Conservation (phyloP, 2,888 invertebrate species). For the Anarsia innoxiella region DNA sequence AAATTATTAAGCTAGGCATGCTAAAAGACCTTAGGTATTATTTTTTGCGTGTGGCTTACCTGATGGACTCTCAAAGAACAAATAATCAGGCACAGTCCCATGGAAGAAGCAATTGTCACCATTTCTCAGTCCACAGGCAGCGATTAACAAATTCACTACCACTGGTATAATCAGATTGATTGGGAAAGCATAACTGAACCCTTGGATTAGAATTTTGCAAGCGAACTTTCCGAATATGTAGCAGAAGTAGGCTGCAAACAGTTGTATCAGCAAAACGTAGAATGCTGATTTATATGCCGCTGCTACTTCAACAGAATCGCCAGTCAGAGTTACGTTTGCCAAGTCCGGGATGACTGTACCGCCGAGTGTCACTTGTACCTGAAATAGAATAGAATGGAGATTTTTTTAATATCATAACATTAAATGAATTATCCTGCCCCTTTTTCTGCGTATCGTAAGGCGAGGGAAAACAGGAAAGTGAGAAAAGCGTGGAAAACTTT, state of each 20-base stretch:
- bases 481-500: too few species aligned
- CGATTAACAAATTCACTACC: slow-evolving; percentile 89
- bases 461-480: too few species aligned
- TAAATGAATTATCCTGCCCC: too few species aligned
- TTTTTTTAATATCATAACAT: too few species aligned
- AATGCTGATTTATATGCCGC: slow-evolving; percentile 83
- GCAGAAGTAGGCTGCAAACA: slow-evolving; percentile 88
- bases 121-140: slow-evolving; percentile 90
- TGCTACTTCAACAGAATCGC: slow-evolving; percentile 82
- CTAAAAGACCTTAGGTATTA: not conserved
- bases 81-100: slow-evolving; percentile 87
- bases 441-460: too few species aligned
- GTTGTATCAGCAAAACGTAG: slow-evolving; percentile 86
- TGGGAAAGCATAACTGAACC: slow-evolving; percentile 97
- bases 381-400: too few species aligned
- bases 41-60: slow-evolving; percentile 37
- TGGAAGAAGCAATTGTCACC: slow-evolving; percentile 93
- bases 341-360: slow-evolving; percentile 82
- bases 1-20: not conserved
- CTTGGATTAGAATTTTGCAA: slow-evolving; percentile 97
- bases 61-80: slow-evolving; percentile 94
- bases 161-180: slow-evolving; percentile 95
- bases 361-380: slow-evolving; percentile 77
- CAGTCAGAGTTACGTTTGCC: slow-evolving; percentile 83
- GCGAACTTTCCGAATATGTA: slow-evolving; percentile 97